Percentiles rank a stretch among this genome's conserved stretches.
Conservation (phyloP, 1,140 invertebrate species). For the Aphelenchoides besseyi region DNA sequence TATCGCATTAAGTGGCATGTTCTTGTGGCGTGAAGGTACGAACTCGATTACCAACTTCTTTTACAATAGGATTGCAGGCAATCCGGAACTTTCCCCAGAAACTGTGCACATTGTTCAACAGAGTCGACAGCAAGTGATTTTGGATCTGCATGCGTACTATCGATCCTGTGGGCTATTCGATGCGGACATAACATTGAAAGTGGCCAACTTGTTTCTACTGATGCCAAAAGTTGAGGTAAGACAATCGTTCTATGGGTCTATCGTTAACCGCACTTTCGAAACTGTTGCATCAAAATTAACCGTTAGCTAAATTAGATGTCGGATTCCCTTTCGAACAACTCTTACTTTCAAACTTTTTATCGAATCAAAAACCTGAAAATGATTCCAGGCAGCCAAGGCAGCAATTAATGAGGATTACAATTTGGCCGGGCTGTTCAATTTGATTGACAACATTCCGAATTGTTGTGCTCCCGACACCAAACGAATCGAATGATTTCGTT, state of each 20-base stretch:
- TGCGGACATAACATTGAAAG: constrained; percentile 28
- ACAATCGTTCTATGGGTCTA: background rate
- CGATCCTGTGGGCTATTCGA: constrained; percentile 8
- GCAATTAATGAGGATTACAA: background rate
- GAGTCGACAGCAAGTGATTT: constrained; percentile 29
- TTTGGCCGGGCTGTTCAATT: constrained; percentile 18
- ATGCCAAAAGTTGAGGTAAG: constrained; percentile 45
- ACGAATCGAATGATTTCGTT: background rate
- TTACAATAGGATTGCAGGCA: constrained; percentile 23
- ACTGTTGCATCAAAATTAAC: background rate
- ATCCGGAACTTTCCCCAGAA: constrained; percentile 21
- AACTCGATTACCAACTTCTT: background rate
- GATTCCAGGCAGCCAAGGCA: background rate
- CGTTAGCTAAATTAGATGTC: background rate
- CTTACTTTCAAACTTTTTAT: background rate
- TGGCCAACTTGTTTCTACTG: constrained; percentile 44
- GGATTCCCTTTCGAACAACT: background rate
- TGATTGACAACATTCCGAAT: background rate
- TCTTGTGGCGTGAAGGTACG: constrained; percentile 42
- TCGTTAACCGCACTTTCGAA: background rate
- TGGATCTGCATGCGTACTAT: constrained; percentile 37
- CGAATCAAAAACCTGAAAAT: background rate
- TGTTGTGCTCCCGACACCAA: background rate
- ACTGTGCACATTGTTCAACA: constrained; percentile 27
- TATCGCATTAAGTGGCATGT: constrained; percentile 44